Evolutionary conservation across 2,888 invertebrate species (phyloP).

Genomic region (Neuroscelio doddi): DNA sequence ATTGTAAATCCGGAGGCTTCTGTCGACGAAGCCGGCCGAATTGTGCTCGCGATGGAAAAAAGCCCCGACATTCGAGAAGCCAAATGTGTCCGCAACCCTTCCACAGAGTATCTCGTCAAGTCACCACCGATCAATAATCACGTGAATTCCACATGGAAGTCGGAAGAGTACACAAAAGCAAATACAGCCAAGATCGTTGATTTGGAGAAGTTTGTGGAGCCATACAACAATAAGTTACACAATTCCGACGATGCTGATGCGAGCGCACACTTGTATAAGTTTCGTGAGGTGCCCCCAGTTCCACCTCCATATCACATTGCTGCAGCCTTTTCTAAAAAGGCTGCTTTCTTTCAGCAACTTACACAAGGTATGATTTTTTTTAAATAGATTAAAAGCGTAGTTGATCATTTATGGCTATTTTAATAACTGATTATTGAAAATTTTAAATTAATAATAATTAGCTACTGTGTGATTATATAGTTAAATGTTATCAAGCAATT

Average conservation of each 20-base stretch:
- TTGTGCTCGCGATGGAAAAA: conserved; percentile 65
- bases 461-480: too few relatives aligned
- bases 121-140: conserved; percentile 66
- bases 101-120: conserved; percentile 61
- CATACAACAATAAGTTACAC: conserved; percentile 51
- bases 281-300: conserved; percentile 61
- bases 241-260: conserved; percentile 31
- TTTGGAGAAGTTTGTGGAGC: conserved; percentile 64
- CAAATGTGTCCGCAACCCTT: conserved; percentile 68
- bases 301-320: conserved; percentile 91
- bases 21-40: conserved; percentile 60
- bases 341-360: conserved; percentile 69
- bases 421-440: too few relatives aligned
- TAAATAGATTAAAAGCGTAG: too few relatives aligned
- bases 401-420: too few relatives aligned
- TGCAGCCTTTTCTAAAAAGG: conserved; percentile 87
- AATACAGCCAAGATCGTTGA: conserved; percentile 67
- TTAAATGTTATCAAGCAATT: too few relatives aligned
- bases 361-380: conserved; percentile 51
- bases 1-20: conserved; percentile 52
- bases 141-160: conserved; percentile 67
- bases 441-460: too few relatives aligned
- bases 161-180: conserved; percentile 66
- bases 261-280: conserved; percentile 45
- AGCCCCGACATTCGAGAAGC: conserved; percentile 69